Evolutionary conservation across 2,797 vertebrate species (phyloP).

Genomic region (Hypotaenidia okinawae): DNA sequence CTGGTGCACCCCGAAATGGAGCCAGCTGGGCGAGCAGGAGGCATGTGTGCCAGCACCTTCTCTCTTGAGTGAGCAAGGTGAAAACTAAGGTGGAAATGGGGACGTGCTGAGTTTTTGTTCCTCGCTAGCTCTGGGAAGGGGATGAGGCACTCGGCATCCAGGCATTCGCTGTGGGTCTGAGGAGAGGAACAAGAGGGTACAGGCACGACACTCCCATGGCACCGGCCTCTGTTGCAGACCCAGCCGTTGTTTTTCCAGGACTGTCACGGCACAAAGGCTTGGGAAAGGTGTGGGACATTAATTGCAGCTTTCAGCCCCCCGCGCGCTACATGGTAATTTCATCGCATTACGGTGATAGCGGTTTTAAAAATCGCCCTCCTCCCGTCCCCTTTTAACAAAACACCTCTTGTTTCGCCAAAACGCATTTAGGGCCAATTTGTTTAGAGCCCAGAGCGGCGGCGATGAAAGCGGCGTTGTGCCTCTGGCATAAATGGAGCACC

Average conservation of each 20-base stretch:
- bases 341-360: neutral
- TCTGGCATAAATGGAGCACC: neutral
- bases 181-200: neutral
- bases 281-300: neutral
- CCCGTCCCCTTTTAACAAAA: neutral
- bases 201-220: no score
- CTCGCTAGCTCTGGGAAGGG: neutral
- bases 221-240: neutral
- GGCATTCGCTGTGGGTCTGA: neutral
- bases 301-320: slow-evolving; percentile 29
- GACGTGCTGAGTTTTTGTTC: no score
- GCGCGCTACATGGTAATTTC: neutral
- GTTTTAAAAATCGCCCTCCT: neutral
- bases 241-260: accelerated
- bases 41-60: neutral
- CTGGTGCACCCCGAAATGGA: accelerated
- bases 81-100: neutral
- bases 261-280: neutral
- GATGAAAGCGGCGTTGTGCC: neutral
- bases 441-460: neutral
- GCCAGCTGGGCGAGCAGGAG: neutral
- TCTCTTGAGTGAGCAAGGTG: neutral
- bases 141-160: neutral
- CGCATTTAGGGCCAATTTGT: neutral
- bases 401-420: neutral